Percentiles rank a stretch among this genome's conserved stretches.
These are phyloP conservation scores for Stylophora pistillata DNA, from an alignment of 64 coral and sea anemone species.

Conservation along the genomic window DNA sequence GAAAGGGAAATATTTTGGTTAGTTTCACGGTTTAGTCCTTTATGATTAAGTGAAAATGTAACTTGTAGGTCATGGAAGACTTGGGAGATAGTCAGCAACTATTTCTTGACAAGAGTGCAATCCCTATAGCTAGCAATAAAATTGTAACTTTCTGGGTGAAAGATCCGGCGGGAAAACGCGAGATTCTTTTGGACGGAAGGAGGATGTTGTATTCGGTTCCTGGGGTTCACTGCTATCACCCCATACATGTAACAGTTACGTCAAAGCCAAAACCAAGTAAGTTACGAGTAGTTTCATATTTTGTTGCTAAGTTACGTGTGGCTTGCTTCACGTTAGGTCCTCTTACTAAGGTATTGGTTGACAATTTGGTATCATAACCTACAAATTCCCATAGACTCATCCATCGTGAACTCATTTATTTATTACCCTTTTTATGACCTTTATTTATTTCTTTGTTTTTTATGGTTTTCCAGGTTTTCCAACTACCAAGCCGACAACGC, in stretches of 20 bases:
- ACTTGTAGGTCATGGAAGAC: background rate
- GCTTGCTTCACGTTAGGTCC: too few species aligned
- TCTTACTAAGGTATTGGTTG: too few species aligned
- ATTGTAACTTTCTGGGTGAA: constrained; percentile 37
- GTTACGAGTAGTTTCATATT: background rate
- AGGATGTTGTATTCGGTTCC: background rate
- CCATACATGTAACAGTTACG: constrained; percentile 10
- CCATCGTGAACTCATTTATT: too few species aligned
- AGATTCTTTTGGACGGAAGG: constrained; percentile 45
- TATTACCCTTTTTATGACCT: too few species aligned
- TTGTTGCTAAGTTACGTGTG: too few species aligned
- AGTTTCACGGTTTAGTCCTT: too few species aligned
- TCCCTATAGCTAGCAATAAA: background rate
- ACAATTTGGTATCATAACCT: too few species aligned
- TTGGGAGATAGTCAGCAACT: background rate
- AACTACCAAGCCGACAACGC: constrained; percentile 32
- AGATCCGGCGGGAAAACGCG: constrained; percentile 16
- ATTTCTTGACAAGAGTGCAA: background rate
- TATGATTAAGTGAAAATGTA: background rate
- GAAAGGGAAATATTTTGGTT: too few species aligned
- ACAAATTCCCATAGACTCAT: too few species aligned
- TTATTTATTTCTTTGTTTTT: background rate
- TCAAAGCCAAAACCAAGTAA: constrained; percentile 42
- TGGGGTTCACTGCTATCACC: background rate
- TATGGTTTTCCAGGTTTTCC: background rate